These are phyloP conservation scores for Anoura caudifer DNA, from an alignment of 2,113 vertebrate species.

Conservation along the genomic window DNA sequence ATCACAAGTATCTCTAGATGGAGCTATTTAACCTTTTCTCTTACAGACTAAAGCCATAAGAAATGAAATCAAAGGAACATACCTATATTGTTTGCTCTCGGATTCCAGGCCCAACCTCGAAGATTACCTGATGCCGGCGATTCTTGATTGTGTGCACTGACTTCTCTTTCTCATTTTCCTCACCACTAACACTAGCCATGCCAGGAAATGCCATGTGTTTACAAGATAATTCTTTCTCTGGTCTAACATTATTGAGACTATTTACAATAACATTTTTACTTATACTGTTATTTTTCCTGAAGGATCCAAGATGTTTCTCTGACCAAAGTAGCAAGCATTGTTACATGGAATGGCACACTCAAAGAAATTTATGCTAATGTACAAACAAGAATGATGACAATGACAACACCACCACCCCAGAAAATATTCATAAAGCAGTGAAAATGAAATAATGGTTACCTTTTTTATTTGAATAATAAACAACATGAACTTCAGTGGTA, in stretches of 20 bases:
- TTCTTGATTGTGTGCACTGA: not conserved
- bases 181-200: not conserved
- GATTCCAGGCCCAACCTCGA: not conserved
- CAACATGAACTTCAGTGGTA: not conserved
- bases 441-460: not conserved
- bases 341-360: not conserved
- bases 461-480: not conserved
- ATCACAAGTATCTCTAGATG: conserved; percentile 69
- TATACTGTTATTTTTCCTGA: not conserved
- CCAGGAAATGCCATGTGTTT: not conserved
- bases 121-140: not conserved
- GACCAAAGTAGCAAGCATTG: not conserved
- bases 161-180: not conserved
- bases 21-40: conserved; percentile 71
- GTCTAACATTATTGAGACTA: not conserved
- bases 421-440: not conserved
- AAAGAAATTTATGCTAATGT: not conserved
- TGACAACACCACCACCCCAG: not conserved
- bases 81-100: not conserved
- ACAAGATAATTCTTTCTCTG: not conserved
- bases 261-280: not conserved
- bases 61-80: conserved; percentile 21
- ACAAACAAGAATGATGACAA: not conserved
- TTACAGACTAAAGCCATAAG: not conserved
- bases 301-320: not conserved